These are phyloP conservation scores for Eupeodes corollae DNA, from an alignment of 1,140 invertebrate genomes.

Conservation along the genomic window DNA sequence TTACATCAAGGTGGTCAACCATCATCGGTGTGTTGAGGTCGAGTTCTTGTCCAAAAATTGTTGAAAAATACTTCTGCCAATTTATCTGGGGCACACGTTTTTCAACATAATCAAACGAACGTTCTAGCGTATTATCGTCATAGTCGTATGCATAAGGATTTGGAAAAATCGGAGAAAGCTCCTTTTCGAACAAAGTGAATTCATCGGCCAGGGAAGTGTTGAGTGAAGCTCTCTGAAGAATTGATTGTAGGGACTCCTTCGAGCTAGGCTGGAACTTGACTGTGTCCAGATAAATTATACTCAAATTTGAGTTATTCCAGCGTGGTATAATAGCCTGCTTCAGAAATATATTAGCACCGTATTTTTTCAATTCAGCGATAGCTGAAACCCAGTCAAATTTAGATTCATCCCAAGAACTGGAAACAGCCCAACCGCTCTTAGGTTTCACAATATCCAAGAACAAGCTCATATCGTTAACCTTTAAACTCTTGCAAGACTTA, in stretches of 20 bases:
- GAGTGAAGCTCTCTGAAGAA: too few species aligned
- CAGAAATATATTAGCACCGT: slow-evolving; percentile 26
- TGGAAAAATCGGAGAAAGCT: too few species aligned
- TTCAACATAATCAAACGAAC: slow-evolving; percentile 24
- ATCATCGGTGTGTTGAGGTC: slow-evolving; percentile 17
- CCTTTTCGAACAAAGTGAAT: too few species aligned
- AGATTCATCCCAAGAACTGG: slow-evolving; percentile 16
- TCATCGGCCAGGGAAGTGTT: too few species aligned
- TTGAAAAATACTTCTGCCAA: slow-evolving; percentile 20
- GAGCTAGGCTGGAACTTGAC: too few species aligned
- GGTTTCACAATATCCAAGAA: slow-evolving; percentile 23
- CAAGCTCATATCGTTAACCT: slow-evolving; percentile 32
- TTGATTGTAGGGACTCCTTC: too few species aligned
- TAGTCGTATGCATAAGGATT: slow-evolving; percentile 18
- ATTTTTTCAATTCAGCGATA: slow-evolving; percentile 19
- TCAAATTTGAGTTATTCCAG: slow-evolving; percentile 24
- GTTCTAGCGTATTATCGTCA: slow-evolving; percentile 27
- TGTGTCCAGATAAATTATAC: slow-evolving; percentile 28
- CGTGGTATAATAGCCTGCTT: slow-evolving; percentile 26
- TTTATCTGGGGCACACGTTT: slow-evolving; percentile 23
- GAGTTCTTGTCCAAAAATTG: slow-evolving; percentile 8
- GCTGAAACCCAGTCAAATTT: slow-evolving; percentile 25
- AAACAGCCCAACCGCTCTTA: slow-evolving; percentile 15
- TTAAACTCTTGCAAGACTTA: slow-evolving; percentile 28
- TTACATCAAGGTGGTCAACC: slow-evolving; percentile 27